phyloP scores from a whole-genome alignment of 2,888 invertebrate genomes.

The Synanthedon andrenaeformis region DNA sequence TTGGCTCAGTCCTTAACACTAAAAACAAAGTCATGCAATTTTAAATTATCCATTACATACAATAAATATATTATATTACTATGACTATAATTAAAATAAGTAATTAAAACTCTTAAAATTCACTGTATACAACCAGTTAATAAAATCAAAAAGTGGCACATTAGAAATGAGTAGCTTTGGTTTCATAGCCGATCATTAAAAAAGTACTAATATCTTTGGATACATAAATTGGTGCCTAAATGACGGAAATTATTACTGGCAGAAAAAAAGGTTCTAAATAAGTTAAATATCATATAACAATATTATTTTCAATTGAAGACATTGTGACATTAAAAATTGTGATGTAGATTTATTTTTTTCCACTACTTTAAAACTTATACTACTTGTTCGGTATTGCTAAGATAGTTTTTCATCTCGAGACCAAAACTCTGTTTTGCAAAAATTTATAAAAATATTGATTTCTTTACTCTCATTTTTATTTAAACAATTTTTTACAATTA shows the following conservation, averaged over 20 bases:
- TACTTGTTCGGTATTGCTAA: constrained; percentile 41
- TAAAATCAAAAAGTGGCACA: constrained; percentile 56
- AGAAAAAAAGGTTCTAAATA: too few relatives aligned
- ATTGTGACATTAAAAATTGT: not conserved
- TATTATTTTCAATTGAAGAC: too few relatives aligned
- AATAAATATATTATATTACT: constrained; percentile 60
- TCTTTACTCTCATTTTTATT: not conserved
- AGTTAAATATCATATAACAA: too few relatives aligned
- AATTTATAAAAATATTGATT: constrained; percentile 1
- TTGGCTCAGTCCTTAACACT: constrained; percentile 60
- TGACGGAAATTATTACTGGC: not conserved
- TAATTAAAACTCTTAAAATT: constrained; percentile 34
- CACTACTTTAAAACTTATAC: not conserved
- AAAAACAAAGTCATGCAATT: constrained; percentile 60
- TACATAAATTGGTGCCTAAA: constrained; percentile 1
- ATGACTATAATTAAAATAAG: constrained; percentile 43
- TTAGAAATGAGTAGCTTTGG: constrained; percentile 50
- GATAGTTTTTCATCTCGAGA: constrained; percentile 31
- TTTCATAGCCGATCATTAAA: constrained; percentile 49
- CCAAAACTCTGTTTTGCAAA: constrained; percentile 14
- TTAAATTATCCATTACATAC: constrained; percentile 50
- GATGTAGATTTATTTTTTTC: not conserved
- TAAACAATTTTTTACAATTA: not conserved
- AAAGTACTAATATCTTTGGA: constrained; percentile 24
- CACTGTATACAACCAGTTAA: constrained; percentile 41